A percentile compares a stretch with the other conserved stretches of the same genome.
Conservation (phyloP, 1,140 invertebrate species). For the Caenorhabditis briggsae region DNA sequence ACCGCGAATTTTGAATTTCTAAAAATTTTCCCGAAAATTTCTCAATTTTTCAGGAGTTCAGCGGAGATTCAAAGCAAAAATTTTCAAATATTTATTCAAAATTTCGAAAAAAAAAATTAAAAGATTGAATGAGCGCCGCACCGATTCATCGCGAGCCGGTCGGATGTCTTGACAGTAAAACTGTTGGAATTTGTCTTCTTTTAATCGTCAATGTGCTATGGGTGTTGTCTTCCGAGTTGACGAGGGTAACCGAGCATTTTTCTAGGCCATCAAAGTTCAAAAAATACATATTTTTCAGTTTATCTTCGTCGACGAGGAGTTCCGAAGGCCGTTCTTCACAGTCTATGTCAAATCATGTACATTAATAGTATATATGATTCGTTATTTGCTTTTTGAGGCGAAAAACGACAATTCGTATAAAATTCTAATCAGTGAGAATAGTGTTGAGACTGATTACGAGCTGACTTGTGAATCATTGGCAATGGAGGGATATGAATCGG, state of each 20-base stretch:
- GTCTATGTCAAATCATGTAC: constrained; percentile 65
- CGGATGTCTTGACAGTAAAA: constrained; percentile 51
- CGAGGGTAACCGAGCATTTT: constrained; percentile 53
- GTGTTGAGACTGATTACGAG: constrained; percentile 44
- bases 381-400: constrained; percentile 55
- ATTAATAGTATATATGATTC: constrained; percentile 58
- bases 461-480: constrained; percentile 49
- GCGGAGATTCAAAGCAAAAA: background rate
- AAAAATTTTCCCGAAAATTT: background rate
- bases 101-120: background rate
- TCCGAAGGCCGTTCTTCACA: constrained; percentile 68
- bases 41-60: constrained; percentile 12
- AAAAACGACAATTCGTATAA: constrained; percentile 30
- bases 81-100: background rate
- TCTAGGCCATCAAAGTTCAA: background rate
- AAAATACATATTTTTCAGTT: constrained; percentile 51
- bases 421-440: constrained; percentile 44
- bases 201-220: constrained; percentile 65
- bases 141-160: constrained; percentile 13
- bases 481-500: constrained; percentile 41
- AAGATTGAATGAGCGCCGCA: constrained; percentile 27
- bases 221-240: constrained; percentile 64
- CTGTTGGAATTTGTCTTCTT: constrained; percentile 63
- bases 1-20: no score
- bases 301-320: constrained; percentile 66